Evolutionary conservation across 2,888 invertebrate genomes (phyloP).

Genomic region (Leucozona laternaria): DNA sequence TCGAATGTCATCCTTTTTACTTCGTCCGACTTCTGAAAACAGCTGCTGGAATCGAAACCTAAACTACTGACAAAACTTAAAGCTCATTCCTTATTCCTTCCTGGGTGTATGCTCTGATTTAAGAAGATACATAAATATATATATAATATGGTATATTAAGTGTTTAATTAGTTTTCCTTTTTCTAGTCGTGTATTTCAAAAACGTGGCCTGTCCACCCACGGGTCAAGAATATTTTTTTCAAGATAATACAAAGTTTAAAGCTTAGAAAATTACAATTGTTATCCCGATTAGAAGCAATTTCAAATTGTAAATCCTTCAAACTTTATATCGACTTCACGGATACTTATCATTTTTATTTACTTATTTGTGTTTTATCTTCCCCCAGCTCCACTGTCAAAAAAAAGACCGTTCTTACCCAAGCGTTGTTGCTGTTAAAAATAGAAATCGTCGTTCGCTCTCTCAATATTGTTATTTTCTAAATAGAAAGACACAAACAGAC

Average conservation of each 20-base stretch:
- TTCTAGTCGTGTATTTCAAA: not conserved
- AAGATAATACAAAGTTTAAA: not conserved
- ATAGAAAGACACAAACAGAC: conserved; percentile 27
- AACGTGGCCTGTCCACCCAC: conserved; percentile 9
- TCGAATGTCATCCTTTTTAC: conserved; percentile 41
- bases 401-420: conserved; percentile 31
- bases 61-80: conserved; percentile 10
- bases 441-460: conserved; percentile 56
- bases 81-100: not conserved
- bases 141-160: not conserved
- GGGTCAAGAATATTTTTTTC: not conserved
- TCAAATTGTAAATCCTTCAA: conserved; percentile 7
- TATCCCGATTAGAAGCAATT: not conserved
- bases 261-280: not conserved
- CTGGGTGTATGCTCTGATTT: conserved; percentile 18
- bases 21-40: conserved; percentile 26
- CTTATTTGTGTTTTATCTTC: conserved; percentile 41
- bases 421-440: conserved; percentile 53
- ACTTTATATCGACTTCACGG: conserved; percentile 16
- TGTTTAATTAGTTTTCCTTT: conserved; percentile 4
- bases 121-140: not conserved
- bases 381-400: conserved; percentile 7
- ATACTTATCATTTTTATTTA: conserved; percentile 12
- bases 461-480: conserved; percentile 58
- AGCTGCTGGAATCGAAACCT: conserved; percentile 62